A percentile compares a stretch with the other conserved stretches of the same genome.
Conservation (phyloP, 2,113 vertebrate species). For the Etheostoma cragini region DNA sequence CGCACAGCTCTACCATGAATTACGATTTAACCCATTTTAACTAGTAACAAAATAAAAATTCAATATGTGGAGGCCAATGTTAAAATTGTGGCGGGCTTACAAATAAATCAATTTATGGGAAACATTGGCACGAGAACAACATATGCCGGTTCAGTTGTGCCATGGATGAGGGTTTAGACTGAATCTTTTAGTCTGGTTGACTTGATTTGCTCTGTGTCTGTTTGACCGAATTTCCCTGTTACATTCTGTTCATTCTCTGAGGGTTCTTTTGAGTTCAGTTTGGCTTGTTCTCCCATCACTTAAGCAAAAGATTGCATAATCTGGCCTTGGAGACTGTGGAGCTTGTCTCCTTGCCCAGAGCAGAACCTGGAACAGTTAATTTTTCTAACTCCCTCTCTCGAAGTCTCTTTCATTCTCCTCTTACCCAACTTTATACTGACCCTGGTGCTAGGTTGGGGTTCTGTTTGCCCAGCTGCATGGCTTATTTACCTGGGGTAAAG, state of each 20-base stretch:
- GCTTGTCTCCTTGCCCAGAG: slow-evolving; percentile 34
- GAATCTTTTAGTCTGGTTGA: not conserved
- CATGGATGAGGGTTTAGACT: not conserved
- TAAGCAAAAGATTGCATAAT: slow-evolving; percentile 57
- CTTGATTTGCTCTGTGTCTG: slow-evolving; percentile 16
- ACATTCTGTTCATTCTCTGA: slow-evolving; percentile 35
- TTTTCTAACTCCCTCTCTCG: slow-evolving; percentile 58
- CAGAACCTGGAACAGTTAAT: slow-evolving; percentile 30
- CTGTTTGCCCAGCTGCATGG: slow-evolving; percentile 97
- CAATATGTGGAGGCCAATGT: too few relatives aligned
- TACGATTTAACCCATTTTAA: too few relatives aligned
- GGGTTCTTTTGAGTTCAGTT: slow-evolving; percentile 33
- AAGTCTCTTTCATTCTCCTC: slow-evolving; percentile 37
- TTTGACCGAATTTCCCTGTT: slow-evolving; percentile 19
- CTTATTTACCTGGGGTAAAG: slow-evolving; percentile 93
- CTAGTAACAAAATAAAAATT: too few relatives aligned
- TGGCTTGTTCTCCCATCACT: slow-evolving; percentile 41
- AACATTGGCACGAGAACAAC: not conserved
- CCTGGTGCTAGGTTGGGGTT: slow-evolving; percentile 73
- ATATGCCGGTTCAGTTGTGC: not conserved
- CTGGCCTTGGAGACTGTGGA: slow-evolving; percentile 44
- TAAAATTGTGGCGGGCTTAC: too few relatives aligned
- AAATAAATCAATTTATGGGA: too few relatives aligned
- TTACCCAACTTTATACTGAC: slow-evolving; percentile 75
- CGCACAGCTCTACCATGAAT: too few relatives aligned